Conservation (phyloP, 2,113 vertebrate genomes). For the Bettongia penicillata region DNA sequence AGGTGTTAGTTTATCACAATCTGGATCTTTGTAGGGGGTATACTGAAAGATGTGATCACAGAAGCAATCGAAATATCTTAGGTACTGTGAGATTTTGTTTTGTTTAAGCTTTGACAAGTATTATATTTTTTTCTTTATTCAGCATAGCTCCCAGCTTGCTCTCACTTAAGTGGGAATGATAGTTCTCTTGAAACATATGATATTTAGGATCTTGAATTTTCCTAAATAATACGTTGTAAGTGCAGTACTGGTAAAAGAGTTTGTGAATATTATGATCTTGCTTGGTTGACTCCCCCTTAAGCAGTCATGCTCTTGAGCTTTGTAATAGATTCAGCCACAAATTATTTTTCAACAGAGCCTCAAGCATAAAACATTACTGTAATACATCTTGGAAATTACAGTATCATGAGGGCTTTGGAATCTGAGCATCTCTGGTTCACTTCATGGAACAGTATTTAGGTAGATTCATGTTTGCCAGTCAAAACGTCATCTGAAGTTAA, state of each 20-base stretch:
- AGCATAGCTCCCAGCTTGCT: neutral
- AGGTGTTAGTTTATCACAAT: neutral
- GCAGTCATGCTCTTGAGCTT: constrained; percentile 19
- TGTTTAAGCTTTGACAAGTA: neutral
- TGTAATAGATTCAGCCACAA: constrained; percentile 10
- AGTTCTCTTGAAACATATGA: neutral
- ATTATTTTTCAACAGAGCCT: rapidly evolving
- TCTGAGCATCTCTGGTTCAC: neutral
- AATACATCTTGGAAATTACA: neutral
- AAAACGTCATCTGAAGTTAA: neutral
- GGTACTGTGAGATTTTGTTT: neutral
- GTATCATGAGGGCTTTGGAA: neutral
- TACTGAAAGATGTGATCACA: neutral
- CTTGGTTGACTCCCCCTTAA: constrained; percentile 37
- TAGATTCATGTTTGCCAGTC: neutral
- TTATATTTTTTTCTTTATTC: neutral
- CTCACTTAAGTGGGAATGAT: rapidly evolving
- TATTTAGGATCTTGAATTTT: constrained; percentile 13
- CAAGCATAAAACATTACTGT: neutral
- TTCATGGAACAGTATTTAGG: neutral
- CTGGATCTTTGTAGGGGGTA: neutral
- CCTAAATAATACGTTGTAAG: constrained; percentile 21
- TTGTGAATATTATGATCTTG: constrained; percentile 7
- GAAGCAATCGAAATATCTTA: neutral
- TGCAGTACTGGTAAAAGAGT: neutral